phyloP scores from a whole-genome alignment of 2,888 invertebrate genomes.

The Iselma pallidipennis region DNA sequence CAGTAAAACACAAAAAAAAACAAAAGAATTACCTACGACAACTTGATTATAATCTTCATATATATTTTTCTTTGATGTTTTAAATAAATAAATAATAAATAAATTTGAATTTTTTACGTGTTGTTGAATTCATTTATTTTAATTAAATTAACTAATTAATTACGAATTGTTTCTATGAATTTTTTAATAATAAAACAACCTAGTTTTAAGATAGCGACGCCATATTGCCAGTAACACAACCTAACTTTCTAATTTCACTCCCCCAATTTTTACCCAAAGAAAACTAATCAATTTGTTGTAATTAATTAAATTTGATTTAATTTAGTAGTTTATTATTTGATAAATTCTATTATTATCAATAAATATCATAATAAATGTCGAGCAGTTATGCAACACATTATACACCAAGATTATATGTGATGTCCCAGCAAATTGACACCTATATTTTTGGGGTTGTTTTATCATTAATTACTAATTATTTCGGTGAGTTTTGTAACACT shows the following conservation, averaged over 20 bases:
- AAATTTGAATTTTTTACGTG: neutral
- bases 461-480: too few species aligned
- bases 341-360: neutral
- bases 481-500: too few species aligned
- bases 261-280: neutral
- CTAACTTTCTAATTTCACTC: neutral
- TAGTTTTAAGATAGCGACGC: neutral
- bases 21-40: neutral
- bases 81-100: neutral
- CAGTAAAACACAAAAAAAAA: neutral
- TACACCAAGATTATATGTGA: neutral
- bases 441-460: too few species aligned
- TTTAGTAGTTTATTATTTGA: neutral
- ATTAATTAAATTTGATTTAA: neutral
- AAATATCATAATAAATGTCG: neutral
- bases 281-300: neutral
- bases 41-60: neutral
- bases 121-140: neutral
- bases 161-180: neutral
- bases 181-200: neutral
- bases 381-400: neutral
- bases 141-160: neutral
- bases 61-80: too few species aligned
- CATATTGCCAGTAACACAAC: neutral
- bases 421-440: too few species aligned